Conservation (phyloP, 2,113 vertebrate genomes). For the Scortum barcoo region DNA sequence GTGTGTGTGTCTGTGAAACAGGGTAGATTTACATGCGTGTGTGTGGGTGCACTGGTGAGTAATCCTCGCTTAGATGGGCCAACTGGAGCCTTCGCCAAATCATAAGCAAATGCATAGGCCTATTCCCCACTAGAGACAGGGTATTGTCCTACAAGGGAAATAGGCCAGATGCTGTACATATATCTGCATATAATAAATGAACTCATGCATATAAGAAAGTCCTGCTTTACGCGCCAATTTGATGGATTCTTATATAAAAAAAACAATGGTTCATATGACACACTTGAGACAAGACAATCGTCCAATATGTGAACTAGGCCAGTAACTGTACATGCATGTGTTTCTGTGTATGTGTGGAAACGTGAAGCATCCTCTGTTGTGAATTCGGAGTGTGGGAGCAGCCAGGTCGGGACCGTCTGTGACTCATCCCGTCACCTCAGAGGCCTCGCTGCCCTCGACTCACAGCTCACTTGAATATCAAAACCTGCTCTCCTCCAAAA, state of each 20-base stretch:
- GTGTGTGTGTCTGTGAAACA: background rate
- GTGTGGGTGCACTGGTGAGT: constrained; percentile 16
- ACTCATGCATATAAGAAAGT: constrained; percentile 23
- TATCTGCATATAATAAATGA: constrained; percentile 9
- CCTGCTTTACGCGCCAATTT: constrained; percentile 29
- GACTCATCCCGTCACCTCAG: constrained; percentile 35
- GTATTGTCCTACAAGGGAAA: constrained; percentile 15
- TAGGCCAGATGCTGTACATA: constrained; percentile 30
- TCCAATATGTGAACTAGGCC: constrained; percentile 48
- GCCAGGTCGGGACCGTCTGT: background rate
- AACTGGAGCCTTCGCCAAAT: constrained; percentile 32
- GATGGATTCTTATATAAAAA: constrained; percentile 36
- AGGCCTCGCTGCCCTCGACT: constrained; percentile 7
- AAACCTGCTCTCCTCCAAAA: constrained; percentile 5
- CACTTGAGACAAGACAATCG: constrained; percentile 44
- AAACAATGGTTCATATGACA: constrained; percentile 23
- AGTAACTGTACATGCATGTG: constrained; percentile 18
- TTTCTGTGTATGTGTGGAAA: constrained; percentile 13
- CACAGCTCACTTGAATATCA: constrained; percentile 17
- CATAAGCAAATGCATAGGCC: constrained; percentile 30
- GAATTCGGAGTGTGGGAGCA: constrained; percentile 28
- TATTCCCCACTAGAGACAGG: constrained; percentile 16
- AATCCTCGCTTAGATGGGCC: constrained; percentile 21
- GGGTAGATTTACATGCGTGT: constrained; percentile 12
- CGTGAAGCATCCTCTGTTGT: constrained; percentile 5